Base-by-base conservation (phyloP, 2,797 vertebrate genomes). In the Sylvia borin region DNA sequence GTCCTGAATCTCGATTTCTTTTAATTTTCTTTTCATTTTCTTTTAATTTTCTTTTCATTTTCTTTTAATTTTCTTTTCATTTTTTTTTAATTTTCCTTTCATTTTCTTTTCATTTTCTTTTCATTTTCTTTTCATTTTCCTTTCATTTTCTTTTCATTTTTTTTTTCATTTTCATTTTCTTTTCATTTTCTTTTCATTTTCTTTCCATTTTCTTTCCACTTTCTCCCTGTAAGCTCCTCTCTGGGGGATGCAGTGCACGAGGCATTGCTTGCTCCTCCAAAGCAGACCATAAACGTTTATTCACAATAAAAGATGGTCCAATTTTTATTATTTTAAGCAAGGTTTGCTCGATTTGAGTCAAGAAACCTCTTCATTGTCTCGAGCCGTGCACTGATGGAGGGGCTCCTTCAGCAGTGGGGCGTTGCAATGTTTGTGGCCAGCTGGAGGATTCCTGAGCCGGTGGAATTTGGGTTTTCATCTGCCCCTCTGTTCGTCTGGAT, bases 361-460 rank as follows among this genome's bases (percentile, higher is more conserved):
- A 75, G 16, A 89, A 58, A 50, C 22, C 34, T 79, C 66, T 82
- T 75, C 2, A 25, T 93, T 93, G 70, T 85, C 57, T 71, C 32
- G 62, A 79, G 12, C 51, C 11, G 0, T 27, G 42, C 84, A 16
- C 29, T 80, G 54, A 32, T 77, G 57, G 4, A 22, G 70, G 88
- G 34, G 65, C 29, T 92, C 71, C 83, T 60, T 21, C 43, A 43
- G 19, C 1, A 31, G 47, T 1, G 64, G n/a, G 21, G 38, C 94
- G 75, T 91, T 2, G 45, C 86, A 95, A 91, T 48, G 19, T 79
- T 96, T 95, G 25, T 36, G 68, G 83, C 57, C 92, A 94, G 87
- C 76, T 64, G 40, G 84, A 47, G 53, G 81, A 62, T 72, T 77
- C 64, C 66, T 93, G 71, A 48, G 32, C 83, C 77, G 82, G 5